Conservation (phyloP, 1,140 invertebrate species). For the Zeugodacus cucurbitae region DNA sequence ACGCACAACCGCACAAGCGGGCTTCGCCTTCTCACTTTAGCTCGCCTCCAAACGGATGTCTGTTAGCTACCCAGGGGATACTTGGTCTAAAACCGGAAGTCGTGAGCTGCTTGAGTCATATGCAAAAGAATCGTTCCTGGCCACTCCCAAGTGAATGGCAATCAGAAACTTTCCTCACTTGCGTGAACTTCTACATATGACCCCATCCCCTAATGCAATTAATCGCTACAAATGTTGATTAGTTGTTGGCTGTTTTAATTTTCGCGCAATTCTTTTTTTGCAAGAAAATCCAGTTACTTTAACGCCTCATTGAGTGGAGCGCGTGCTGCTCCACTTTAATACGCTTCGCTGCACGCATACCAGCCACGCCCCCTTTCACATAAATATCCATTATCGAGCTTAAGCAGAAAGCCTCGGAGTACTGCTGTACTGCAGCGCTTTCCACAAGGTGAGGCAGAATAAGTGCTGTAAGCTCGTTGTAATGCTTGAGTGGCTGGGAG, state of each 20-base stretch:
- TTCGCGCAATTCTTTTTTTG: background rate
- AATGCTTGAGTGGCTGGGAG: background rate
- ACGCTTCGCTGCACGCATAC: slow-evolving; percentile 8
- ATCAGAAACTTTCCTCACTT: no score
- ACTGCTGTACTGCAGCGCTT: background rate
- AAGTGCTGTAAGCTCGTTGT: background rate
- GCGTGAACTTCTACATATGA: no score
- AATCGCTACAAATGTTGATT: background rate
- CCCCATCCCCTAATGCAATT: no score
- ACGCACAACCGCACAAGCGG: no score
- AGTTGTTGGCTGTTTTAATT: background rate
- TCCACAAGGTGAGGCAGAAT: background rate
- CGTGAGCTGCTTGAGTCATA: no score
- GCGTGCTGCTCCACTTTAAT: background rate
- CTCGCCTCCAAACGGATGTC: no score
- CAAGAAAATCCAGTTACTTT: background rate
- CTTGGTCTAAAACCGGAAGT: no score
- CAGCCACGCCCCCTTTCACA: background rate
- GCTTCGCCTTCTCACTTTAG: no score
- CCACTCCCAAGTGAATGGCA: no score
- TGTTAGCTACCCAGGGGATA: no score
- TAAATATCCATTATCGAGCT: background rate
- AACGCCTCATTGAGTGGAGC: slow-evolving; percentile 1
- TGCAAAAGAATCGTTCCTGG: no score
- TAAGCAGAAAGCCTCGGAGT: background rate